Evolutionary conservation across 2,113 vertebrate species (phyloP).

Genomic region (Paracanthobrama guichenoti): DNA sequence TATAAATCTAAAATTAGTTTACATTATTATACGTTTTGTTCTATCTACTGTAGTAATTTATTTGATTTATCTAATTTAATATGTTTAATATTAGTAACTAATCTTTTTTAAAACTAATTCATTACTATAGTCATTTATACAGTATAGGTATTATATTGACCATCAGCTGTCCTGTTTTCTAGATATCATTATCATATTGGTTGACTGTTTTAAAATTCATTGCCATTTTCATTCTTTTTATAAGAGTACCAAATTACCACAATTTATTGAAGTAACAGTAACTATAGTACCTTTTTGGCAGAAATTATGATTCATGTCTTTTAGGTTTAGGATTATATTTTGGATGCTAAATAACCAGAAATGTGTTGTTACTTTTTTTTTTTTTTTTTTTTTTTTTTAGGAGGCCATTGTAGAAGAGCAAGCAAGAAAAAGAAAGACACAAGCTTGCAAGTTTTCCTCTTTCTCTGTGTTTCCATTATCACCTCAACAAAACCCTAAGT

Average conservation of each 20-base stretch:
- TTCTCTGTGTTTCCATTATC: constrained; percentile 9
- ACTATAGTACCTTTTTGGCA: not conserved
- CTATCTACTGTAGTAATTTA: no score
- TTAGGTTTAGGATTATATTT: not conserved
- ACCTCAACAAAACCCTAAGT: constrained; percentile 10
- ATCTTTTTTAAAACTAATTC: no score
- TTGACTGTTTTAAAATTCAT: not conserved
- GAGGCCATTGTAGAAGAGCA: constrained; percentile 97
- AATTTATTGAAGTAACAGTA: not conserved
- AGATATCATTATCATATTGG: not conserved
- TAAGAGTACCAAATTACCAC: not conserved
- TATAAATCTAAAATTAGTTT: no score
- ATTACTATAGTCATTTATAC: no score
- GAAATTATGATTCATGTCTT: not conserved
- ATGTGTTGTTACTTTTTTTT: constrained; percentile 25
- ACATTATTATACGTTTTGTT: no score
- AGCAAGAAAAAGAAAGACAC: constrained; percentile 94
- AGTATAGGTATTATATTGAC: not conserved
- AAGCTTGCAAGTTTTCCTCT: constrained; percentile 81
- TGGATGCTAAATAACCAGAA: not conserved
- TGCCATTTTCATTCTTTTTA: not conserved
- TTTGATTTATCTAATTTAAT: no score
- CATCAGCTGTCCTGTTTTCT: not conserved
- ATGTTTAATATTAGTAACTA: no score
- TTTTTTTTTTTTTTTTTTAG: no score